These are phyloP conservation scores for Halocynthia roretzi DNA, from an alignment of 23 tunicate species.

Conservation along the genomic window DNA sequence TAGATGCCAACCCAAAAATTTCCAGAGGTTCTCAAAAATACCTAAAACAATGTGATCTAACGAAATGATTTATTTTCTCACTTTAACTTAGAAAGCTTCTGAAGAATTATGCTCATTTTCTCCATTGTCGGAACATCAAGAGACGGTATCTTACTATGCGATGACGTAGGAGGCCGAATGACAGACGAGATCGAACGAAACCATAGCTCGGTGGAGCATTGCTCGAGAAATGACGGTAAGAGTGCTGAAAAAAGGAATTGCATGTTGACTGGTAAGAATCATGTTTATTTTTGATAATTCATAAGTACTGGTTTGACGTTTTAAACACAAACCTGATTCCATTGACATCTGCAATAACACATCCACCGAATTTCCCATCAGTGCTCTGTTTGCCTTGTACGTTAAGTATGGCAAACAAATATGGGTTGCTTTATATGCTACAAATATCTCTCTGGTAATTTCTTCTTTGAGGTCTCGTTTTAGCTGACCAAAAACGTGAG, in stretches of 20 bases:
- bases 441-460: constrained; percentile 37
- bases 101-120: constrained; percentile 66
- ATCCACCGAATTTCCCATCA: constrained; percentile 70
- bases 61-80: constrained; percentile 8
- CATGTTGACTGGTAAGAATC: not conserved
- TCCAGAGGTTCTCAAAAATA: too few species aligned
- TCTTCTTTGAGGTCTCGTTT: constrained; percentile 68
- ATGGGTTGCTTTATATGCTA: constrained; percentile 54
- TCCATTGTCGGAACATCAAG: constrained; percentile 28
- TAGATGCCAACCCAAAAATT: too few species aligned
- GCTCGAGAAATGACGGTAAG: constrained; percentile 47
- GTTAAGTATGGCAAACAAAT: constrained; percentile 59
- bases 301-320: too few species aligned
- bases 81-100: constrained; percentile 78
- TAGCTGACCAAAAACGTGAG: constrained; percentile 70
- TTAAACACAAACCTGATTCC: constrained; percentile 41
- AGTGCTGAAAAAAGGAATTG: not conserved
- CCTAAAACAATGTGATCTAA: too few species aligned
- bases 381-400: constrained; percentile 66
- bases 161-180: constrained; percentile 15
- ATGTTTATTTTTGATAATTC: too few species aligned
- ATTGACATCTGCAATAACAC: constrained; percentile 80
- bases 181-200: constrained; percentile 65
- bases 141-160: constrained; percentile 20
- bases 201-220: constrained; percentile 68